Base-by-base conservation (phyloP, 2,113 vertebrate species). In the Ceuthmochares aereus region DNA sequence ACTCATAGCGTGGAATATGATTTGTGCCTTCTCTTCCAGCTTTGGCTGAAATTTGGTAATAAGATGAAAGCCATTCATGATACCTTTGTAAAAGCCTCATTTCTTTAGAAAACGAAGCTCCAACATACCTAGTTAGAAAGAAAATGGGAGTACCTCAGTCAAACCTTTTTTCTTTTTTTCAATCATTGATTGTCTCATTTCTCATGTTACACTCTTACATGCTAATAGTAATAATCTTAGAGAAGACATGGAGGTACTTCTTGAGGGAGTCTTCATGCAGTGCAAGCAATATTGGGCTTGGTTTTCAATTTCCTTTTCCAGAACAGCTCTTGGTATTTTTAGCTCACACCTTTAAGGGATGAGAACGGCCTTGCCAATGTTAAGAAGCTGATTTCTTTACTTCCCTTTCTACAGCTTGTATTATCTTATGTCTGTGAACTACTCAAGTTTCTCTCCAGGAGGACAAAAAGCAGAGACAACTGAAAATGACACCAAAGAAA, bases 401-500 rank as follows among this genome's bases (percentile, higher is more conserved):
- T 76, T 79, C 34, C 36, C 16, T 60, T 17, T 43, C 14, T 29
- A 30, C 42, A 43, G 42, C 42, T 43, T 43, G 42, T 43, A 43
- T 43, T 16, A 43, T 43, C 42, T 43, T 43, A 14, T 43, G 42
- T 43, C 42, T 45, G 19, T 29, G 55, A 94, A 75, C 52, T 58
- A 66, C 55, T 15, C 5, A 25, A 36, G 40, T 45, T 76, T 87
- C 60, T 70, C 16, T 0, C 14, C 1, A 0, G 10, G 21, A 69
- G 68, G 43, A 52, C 42, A 70, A 42, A 84, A 72, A 79, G 30
- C 36, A 73, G 59, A 56, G 19, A 37, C 14, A 36, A 36, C 7
- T 64, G 15, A 26, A 63, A 83, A 52, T 76, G 63, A 21, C 25
- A 40, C 22, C 10, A 30, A 42, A 56, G 20, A 51, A 76, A 66